Conservation (phyloP, 2,888 invertebrate species). For the Mythimna vitellina region DNA sequence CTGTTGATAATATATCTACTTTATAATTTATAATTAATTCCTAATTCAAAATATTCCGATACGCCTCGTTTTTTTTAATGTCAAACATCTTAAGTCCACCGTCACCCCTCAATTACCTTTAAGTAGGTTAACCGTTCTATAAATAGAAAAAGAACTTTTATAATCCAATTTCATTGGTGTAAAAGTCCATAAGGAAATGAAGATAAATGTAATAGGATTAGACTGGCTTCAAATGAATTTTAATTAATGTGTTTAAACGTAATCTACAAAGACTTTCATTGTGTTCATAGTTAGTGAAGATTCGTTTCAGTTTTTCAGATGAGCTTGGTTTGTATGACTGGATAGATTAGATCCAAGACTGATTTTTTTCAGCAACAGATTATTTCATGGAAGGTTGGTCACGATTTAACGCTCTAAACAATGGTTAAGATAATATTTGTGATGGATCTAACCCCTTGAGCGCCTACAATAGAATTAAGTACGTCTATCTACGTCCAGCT, state of each 20-base stretch:
- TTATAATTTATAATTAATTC: too few species aligned
- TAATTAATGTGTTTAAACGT: constrained; percentile 48
- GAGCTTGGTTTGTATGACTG: background rate
- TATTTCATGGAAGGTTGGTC: constrained; percentile 7
- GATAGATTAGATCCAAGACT: background rate
- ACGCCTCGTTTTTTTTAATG: too few species aligned
- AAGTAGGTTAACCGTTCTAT: background rate
- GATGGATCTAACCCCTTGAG: background rate
- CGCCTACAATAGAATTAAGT: too few species aligned
- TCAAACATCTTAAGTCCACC: constrained; percentile 1
- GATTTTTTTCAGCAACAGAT: constrained; percentile 7
- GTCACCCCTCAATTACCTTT: background rate
- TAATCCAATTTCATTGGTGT: constrained; percentile 37
- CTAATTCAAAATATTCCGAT: too few species aligned
- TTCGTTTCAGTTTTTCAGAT: constrained; percentile 28
- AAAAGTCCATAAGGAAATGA: constrained; percentile 29
- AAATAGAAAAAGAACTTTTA: constrained; percentile 3
- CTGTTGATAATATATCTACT: too few species aligned
- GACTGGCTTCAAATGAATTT: constrained; percentile 34
- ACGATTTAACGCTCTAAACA: background rate
- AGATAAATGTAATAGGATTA: constrained; percentile 47
- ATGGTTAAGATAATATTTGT: background rate
- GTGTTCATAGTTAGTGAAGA: background rate
- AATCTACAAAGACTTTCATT: constrained; percentile 38
- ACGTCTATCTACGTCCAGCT: too few species aligned